Percentiles rank a stretch among this genome's conserved stretches.
phyloP scores from a whole-genome alignment of 2,888 invertebrate species.

The Diaprepes abbreviatus region DNA sequence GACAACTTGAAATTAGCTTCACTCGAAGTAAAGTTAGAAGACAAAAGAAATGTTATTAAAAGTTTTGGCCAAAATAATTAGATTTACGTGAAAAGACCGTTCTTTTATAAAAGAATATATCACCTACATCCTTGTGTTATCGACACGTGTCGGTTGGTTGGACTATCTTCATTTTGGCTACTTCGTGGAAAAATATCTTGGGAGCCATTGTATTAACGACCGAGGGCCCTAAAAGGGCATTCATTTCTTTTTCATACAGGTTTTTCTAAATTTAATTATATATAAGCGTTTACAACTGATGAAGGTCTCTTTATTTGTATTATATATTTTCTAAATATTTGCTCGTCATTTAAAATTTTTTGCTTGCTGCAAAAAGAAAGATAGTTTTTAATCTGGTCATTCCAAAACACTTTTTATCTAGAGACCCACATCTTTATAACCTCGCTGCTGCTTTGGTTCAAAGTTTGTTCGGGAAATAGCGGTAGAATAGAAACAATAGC shows the following conservation, averaged over 20 bases:
- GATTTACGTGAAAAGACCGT: constrained; percentile 29
- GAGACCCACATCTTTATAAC: too few species aligned
- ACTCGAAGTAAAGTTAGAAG: constrained; percentile 32
- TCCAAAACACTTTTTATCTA: too few species aligned
- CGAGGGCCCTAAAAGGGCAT: neutral
- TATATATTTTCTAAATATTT: too few species aligned
- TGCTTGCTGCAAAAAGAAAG: too few species aligned
- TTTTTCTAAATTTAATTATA: neutral
- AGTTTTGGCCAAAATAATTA: constrained; percentile 43
- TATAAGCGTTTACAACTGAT: too few species aligned
- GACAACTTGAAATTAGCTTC: constrained; percentile 45
- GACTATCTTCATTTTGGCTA: neutral
- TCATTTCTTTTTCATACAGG: neutral
- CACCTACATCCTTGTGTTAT: constrained; percentile 3
- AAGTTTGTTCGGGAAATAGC: too few species aligned
- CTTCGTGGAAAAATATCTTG: neutral
- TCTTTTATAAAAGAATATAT: constrained; percentile 21
- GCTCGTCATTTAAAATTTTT: too few species aligned
- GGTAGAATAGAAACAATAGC: too few species aligned
- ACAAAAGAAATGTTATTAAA: constrained; percentile 46
- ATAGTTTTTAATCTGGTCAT: too few species aligned
- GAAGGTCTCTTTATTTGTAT: too few species aligned
- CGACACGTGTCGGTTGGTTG: constrained; percentile 5
- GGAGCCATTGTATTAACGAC: neutral
- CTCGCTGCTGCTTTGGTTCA: too few species aligned